Evolutionary conservation across 2,888 invertebrate species (phyloP).

Genomic region (Drosophila colorata): DNA sequence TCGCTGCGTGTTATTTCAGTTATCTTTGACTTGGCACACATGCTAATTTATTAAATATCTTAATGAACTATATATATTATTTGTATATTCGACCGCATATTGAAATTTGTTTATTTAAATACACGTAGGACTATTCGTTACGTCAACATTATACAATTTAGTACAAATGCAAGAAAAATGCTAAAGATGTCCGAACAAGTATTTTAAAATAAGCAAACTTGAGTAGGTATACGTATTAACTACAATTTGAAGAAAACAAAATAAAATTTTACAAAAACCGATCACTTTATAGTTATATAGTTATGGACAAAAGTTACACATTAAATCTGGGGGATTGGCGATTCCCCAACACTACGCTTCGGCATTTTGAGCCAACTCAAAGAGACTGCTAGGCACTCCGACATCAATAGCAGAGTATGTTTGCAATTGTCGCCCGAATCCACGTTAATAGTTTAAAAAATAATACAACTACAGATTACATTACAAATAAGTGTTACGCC

Average conservation of each 20-base stretch:
- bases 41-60: conserved; percentile 59
- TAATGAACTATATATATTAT: conserved; percentile 35
- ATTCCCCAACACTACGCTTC: conserved; percentile 4
- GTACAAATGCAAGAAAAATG: conserved; percentile 27
- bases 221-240: conserved; percentile 15
- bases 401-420: conserved; percentile 3
- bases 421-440: conserved; percentile 2
- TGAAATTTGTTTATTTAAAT: conserved; percentile 16
- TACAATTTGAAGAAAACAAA: conserved; percentile 25
- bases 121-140: conserved; percentile 25
- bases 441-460: conserved; percentile 4
- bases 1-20: conserved; percentile 38
- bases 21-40: conserved; percentile 54
- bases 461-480: conserved; percentile 14
- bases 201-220: conserved; percentile 15
- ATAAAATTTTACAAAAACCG: conserved; percentile 14
- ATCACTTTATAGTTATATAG: conserved; percentile 3
- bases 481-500: neutral
- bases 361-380: conserved; percentile 6
- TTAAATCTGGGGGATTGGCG: conserved; percentile 13
- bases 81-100: conserved; percentile 29
- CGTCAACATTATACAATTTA: conserved; percentile 12
- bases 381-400: conserved; percentile 12
- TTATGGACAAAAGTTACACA: conserved; percentile 24
- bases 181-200: conserved; percentile 6